Conservation (phyloP, 1,140 invertebrate genomes). For the Tachypleus tridentatus region DNA sequence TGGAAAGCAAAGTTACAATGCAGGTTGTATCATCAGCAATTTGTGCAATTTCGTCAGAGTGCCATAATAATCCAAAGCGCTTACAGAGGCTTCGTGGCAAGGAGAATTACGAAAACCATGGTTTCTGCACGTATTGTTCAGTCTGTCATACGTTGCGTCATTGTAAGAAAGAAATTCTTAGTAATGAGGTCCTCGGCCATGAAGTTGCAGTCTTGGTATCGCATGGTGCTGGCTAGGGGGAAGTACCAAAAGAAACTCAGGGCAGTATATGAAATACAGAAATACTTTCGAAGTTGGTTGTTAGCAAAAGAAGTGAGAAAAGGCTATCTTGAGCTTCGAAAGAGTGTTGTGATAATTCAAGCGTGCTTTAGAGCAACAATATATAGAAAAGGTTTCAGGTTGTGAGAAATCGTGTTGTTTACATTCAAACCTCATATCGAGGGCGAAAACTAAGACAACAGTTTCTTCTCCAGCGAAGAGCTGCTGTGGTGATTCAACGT, state of each 20-base stretch:
- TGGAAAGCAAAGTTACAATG: background rate
- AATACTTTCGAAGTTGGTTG: background rate
- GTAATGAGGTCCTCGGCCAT: background rate
- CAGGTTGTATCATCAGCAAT: too few species aligned
- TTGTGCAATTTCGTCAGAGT: too few species aligned
- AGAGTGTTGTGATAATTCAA: slow-evolving; percentile 4
- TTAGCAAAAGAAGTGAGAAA: background rate
- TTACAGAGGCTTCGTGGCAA: too few species aligned
- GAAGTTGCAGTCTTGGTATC: slow-evolving; percentile 1
- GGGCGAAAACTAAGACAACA: slow-evolving; percentile 7
- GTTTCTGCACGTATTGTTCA: background rate
- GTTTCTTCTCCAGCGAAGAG: slow-evolving; percentile 10
- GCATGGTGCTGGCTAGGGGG: slow-evolving; percentile 2
- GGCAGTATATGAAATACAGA: too few species aligned
- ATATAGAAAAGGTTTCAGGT: background rate
- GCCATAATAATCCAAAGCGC: too few species aligned
- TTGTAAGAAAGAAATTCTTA: background rate
- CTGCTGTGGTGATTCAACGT: slow-evolving; percentile 24
- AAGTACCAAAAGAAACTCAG: background rate
- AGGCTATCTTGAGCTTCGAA: background rate
- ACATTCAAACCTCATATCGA: slow-evolving; percentile 17
- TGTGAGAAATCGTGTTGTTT: too few species aligned
- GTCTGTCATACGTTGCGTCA: background rate
- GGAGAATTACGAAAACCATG: too few species aligned
- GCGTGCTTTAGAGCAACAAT: slow-evolving; percentile 2